Conservation (phyloP, 2,113 vertebrate species). For the Misgurnus anguillicaudatus region DNA sequence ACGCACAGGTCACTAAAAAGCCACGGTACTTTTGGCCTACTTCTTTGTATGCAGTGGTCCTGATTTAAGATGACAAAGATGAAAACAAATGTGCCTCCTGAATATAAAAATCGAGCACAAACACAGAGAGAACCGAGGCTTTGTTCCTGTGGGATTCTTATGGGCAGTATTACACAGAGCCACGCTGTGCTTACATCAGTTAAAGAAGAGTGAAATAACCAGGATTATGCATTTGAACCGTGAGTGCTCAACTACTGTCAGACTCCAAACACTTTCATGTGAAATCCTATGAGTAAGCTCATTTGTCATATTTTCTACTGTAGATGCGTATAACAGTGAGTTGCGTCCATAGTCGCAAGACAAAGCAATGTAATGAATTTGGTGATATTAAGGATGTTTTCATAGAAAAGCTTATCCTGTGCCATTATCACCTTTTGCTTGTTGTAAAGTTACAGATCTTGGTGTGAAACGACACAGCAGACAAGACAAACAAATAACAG, state of each 20-base stretch:
- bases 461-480: conserved; percentile 3
- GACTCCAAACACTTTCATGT: conserved; percentile 43
- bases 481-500: not conserved
- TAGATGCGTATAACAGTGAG: too few species aligned
- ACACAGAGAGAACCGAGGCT: not conserved
- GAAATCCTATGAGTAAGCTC: not conserved
- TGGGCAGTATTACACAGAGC: conserved; percentile 69
- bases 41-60: not conserved
- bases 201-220: conserved; percentile 58
- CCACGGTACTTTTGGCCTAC: not conserved
- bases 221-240: conserved; percentile 64
- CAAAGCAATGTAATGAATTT: not conserved
- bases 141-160: conserved; percentile 26
- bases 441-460: conserved; percentile 31
- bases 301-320: not conserved
- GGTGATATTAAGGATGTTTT: not conserved
- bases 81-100: not conserved
- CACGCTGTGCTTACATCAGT: conserved; percentile 74
- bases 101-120: not conserved
- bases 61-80: conserved; percentile 29
- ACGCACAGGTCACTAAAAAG: not conserved
- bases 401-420: conserved; percentile 4
- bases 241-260: conserved; percentile 62
- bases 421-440: conserved; percentile 22
- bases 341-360: too few species aligned